Conservation (phyloP, 92 coral and sea anemone genomes). For the Paramuricea clavata region DNA sequence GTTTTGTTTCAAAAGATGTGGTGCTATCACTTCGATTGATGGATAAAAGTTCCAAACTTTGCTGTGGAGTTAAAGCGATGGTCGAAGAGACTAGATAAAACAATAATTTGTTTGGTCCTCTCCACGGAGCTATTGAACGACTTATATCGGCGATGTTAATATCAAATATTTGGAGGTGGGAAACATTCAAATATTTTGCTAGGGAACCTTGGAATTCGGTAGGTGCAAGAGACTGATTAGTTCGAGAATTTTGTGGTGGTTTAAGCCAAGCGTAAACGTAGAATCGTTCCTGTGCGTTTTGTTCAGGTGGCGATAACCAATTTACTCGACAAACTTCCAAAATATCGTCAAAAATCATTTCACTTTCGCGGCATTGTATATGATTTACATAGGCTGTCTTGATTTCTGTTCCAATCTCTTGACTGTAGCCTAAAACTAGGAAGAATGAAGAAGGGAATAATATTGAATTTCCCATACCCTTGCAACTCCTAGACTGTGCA, state of each 20-base stretch:
- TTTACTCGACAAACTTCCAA: constrained; percentile 20
- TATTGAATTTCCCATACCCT: too few species aligned
- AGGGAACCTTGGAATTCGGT: constrained; percentile 24
- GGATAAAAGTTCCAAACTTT: constrained; percentile 12
- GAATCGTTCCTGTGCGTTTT: constrained; percentile 11
- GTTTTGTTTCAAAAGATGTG: background rate
- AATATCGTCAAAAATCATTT: constrained; percentile 24
- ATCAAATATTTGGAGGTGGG: background rate
- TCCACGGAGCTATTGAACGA: too few species aligned
- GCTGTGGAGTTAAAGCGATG: constrained; percentile 7
- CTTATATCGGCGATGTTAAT: background rate
- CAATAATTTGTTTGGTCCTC: background rate
- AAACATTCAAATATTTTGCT: background rate
- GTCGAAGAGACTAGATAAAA: constrained; percentile 10
- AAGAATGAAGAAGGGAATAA: constrained; percentile 8
- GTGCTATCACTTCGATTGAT: background rate
- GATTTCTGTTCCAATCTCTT: background rate
- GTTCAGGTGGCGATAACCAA: constrained; percentile 14
- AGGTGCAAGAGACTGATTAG: background rate
- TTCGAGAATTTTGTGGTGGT: background rate
- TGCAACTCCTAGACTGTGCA: too few species aligned
- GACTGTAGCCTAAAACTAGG: background rate
- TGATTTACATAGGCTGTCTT: background rate
- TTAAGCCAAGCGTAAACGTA: constrained; percentile 31
- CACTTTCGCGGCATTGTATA: background rate